These are phyloP conservation scores for Cactoblastis cactorum DNA, from an alignment of 2,888 invertebrate genomes.

Conservation along the genomic window DNA sequence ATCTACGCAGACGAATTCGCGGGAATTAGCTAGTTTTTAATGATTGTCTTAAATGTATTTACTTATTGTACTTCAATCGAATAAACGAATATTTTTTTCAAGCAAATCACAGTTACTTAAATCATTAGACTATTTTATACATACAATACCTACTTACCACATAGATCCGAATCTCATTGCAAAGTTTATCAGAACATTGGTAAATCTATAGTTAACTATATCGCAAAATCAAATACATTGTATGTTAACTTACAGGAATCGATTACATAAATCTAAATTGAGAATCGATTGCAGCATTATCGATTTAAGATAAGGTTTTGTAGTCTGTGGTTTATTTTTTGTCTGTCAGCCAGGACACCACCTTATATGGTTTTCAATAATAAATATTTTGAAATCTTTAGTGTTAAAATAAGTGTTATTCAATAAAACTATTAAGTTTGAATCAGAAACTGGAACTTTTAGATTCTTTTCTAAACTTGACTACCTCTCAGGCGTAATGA, in stretches of 20 bases:
- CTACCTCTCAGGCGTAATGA: no score
- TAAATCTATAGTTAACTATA: not conserved
- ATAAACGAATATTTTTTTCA: not conserved
- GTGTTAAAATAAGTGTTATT: no score
- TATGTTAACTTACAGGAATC: conserved; percentile 23
- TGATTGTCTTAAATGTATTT: no score
- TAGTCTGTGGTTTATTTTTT: not conserved
- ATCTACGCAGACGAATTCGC: no score
- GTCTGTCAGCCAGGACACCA: no score
- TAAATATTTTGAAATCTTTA: no score
- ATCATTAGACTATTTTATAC: not conserved
- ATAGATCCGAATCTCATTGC: conserved; percentile 1
- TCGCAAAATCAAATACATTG: conserved; percentile 17
- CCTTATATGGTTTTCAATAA: no score
- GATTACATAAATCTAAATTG: conserved; percentile 30
- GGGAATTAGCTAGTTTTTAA: no score
- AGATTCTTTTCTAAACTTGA: no score
- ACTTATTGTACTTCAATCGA: no score
- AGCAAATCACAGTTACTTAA: not conserved
- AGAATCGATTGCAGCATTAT: conserved; percentile 24
- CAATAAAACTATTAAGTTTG: no score
- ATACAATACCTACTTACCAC: conserved; percentile 8
- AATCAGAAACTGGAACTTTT: no score
- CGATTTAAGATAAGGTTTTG: conserved; percentile 6
- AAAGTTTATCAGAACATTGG: not conserved